Percentiles rank a stretch among this genome's conserved stretches.
These are phyloP conservation scores for Temnothorax nylanderi DNA, from an alignment of 1,140 invertebrate species.

Conservation along the genomic window DNA sequence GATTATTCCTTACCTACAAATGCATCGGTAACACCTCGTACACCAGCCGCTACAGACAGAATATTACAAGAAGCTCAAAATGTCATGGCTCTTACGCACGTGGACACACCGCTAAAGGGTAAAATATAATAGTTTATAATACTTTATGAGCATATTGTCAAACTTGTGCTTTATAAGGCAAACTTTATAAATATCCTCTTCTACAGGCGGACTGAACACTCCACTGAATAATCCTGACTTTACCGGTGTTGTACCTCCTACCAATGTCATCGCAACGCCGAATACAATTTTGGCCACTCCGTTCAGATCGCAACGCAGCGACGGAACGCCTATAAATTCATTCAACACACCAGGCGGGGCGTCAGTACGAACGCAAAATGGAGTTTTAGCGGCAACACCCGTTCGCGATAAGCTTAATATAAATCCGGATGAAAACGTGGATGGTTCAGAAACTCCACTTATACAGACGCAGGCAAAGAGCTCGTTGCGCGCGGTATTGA, in stretches of 20 bases:
- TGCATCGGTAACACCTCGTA: slow-evolving; percentile 93
- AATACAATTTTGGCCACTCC: slow-evolving; percentile 98
- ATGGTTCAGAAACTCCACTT: slow-evolving; percentile 89
- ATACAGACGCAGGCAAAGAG: slow-evolving; percentile 91
- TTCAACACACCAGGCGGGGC: slow-evolving; percentile 81
- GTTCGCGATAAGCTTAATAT: slow-evolving; percentile 98
- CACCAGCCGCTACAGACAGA: slow-evolving; percentile 91
- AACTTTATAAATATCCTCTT: slow-evolving; percentile 62
- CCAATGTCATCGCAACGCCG: slow-evolving; percentile 93
- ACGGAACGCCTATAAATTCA: slow-evolving; percentile 81
- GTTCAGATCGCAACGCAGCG: slow-evolving; percentile 88
- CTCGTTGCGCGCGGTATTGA: slow-evolving; percentile 91
- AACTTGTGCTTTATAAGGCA: background rate
- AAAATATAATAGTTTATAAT: background rate
- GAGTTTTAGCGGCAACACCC: slow-evolving; percentile 87
- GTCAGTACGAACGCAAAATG: slow-evolving; percentile 77
- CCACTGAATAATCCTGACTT: slow-evolving; percentile 96
- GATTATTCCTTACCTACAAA: slow-evolving; percentile 96
- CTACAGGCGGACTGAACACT: slow-evolving; percentile 94
- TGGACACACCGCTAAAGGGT: slow-evolving; percentile 98
- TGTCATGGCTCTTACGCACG: slow-evolving; percentile 98
- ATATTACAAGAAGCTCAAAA: slow-evolving; percentile 98
- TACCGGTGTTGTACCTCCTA: slow-evolving; percentile 91
- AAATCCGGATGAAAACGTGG: slow-evolving; percentile 94
- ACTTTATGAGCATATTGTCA: background rate